phyloP scores from a whole-genome alignment of 1,140 invertebrate species.

The Zaprionus taronus region DNA sequence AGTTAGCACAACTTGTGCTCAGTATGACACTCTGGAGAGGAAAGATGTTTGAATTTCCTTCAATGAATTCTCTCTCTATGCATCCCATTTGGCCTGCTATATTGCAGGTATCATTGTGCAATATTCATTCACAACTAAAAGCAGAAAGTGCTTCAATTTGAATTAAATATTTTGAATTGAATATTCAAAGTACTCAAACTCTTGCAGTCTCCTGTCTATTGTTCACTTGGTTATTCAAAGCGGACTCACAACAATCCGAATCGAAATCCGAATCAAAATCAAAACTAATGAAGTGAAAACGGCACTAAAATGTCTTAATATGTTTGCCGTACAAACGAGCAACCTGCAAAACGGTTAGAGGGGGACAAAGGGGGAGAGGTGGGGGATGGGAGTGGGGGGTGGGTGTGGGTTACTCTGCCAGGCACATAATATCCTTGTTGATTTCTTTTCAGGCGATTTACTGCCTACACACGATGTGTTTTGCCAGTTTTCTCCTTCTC shows the following conservation, averaged over 20 bases:
- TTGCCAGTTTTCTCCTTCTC: slow-evolving; percentile 7
- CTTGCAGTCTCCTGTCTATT: neutral
- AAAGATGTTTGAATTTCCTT: neutral
- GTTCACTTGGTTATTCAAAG: slow-evolving; percentile 4
- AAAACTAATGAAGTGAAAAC: slow-evolving; percentile 84
- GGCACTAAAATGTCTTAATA: slow-evolving; percentile 84
- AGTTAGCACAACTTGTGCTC: neutral
- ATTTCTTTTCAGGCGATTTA: slow-evolving; percentile 83
- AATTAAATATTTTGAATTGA: neutral
- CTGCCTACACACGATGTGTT: slow-evolving; percentile 71
- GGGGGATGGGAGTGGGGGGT: no score
- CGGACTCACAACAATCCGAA: neutral
- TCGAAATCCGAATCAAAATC: slow-evolving; percentile 58
- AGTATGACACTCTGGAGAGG: neutral
- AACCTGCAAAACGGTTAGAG: slow-evolving; percentile 66
- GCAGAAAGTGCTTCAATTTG: neutral
- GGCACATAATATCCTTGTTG: slow-evolving; percentile 80
- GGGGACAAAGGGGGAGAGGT: neutral
- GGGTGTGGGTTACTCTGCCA: slow-evolving; percentile 1
- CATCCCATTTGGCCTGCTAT: neutral
- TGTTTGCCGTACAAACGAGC: slow-evolving; percentile 43
- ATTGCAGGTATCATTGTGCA: neutral
- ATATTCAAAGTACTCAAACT: neutral
- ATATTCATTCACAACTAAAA: neutral
- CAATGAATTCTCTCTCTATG: neutral